Percentiles rank a stretch among this genome's conserved stretches.
phyloP scores from a whole-genome alignment of 1,140 invertebrate species.

The Steinernema feltiae region DNA sequence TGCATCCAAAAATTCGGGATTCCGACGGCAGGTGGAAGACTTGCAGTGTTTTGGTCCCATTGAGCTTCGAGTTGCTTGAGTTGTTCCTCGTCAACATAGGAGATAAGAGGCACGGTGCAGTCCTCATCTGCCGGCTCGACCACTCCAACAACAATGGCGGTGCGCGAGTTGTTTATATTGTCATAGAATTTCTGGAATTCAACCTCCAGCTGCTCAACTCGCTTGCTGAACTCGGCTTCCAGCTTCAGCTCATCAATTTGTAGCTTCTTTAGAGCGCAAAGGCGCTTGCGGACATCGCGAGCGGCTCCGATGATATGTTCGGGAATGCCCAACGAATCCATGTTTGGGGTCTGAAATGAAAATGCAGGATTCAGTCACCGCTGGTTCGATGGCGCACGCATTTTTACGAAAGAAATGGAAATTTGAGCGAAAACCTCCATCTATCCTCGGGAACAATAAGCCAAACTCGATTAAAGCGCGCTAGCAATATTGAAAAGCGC shows the following conservation, averaged over 20 bases:
- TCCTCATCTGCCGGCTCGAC: constrained; percentile 84
- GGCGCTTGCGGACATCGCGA: constrained; percentile 61
- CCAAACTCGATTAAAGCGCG: too few species aligned
- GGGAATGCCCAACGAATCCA: neutral
- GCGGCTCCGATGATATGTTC: neutral
- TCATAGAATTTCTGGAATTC: constrained; percentile 65
- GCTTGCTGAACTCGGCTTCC: constrained; percentile 87
- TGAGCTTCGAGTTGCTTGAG: neutral
- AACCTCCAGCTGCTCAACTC: constrained; percentile 85
- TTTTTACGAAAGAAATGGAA: too few species aligned
- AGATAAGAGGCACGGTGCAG: constrained; percentile 48
- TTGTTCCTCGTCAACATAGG: neutral
- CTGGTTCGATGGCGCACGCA: too few species aligned
- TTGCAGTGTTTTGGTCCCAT: neutral
- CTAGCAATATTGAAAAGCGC: too few species aligned
- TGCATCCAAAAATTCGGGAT: constrained; percentile 95
- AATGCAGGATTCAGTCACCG: too few species aligned
- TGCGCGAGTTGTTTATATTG: constrained; percentile 62
- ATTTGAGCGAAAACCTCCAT: too few species aligned
- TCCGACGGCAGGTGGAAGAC: constrained; percentile 57
- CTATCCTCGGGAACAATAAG: too few species aligned
- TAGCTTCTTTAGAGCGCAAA: constrained; percentile 84
- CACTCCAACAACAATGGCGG: constrained; percentile 70
- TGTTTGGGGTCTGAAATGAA: too few species aligned
- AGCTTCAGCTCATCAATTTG: constrained; percentile 79